A percentile compares a stretch with the other conserved stretches of the same genome.
These are phyloP conservation scores for Sander vitreus DNA, from an alignment of 2,113 vertebrate species.

Conservation along the genomic window DNA sequence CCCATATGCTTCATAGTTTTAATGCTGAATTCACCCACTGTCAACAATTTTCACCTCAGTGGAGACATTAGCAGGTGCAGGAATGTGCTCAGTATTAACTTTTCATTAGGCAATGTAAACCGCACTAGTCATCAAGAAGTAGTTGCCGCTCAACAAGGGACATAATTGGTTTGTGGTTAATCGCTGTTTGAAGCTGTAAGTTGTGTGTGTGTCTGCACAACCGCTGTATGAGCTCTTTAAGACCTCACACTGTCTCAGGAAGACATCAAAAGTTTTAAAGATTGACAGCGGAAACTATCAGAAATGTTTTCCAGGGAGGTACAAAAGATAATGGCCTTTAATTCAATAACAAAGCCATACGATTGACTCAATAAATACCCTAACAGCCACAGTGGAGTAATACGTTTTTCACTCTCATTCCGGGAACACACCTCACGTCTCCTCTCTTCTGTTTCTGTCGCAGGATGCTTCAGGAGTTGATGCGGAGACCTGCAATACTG, in stretches of 20 bases:
- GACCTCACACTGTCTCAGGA: constrained; percentile 10
- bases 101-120: constrained; percentile 68
- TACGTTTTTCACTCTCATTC: constrained; percentile 31
- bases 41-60: constrained; percentile 45
- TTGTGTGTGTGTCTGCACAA: constrained; percentile 27
- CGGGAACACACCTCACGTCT: constrained; percentile 23
- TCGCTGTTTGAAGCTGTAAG: constrained; percentile 32
- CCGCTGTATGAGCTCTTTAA: constrained; percentile 31
- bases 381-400: constrained; percentile 41
- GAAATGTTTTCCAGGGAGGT: constrained; percentile 10
- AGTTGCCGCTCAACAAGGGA: constrained; percentile 52
- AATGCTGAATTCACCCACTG: constrained; percentile 21
- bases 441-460: constrained; percentile 36
- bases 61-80: constrained; percentile 59
- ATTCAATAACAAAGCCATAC: constrained; percentile 46
- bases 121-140: constrained; percentile 71
- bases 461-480: constrained; percentile 57
- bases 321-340: constrained; percentile 49
- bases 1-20: not conserved
- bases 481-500: constrained; percentile 11
- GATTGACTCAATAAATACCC: constrained; percentile 60
- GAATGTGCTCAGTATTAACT: constrained; percentile 55
- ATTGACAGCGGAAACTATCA: constrained; percentile 19
- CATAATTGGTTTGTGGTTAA: constrained; percentile 64
- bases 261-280: constrained; percentile 15